Percentiles rank a stretch among this genome's conserved stretches.
phyloP scores from a whole-genome alignment of 2,113 vertebrate genomes.

The Corydoras maculifer region DNA sequence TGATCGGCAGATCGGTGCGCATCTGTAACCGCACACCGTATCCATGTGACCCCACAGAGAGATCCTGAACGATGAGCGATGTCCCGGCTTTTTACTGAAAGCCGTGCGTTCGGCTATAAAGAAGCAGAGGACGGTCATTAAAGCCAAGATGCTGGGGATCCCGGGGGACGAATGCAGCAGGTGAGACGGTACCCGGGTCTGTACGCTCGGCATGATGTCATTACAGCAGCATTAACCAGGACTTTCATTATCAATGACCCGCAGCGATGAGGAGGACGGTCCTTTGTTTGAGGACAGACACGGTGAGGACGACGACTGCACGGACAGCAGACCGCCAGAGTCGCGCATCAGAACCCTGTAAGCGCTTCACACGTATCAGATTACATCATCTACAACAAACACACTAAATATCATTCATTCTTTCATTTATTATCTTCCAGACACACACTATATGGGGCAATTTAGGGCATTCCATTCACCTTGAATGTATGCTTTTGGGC shows the following conservation, averaged over 20 bases:
- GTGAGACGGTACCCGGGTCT: conserved; percentile 49
- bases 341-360: conserved; percentile 87
- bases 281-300: conserved; percentile 58
- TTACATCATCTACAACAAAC: neutral
- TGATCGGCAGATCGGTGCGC: too few relatives aligned
- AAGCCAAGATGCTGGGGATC: conserved; percentile 92
- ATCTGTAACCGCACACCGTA: too few relatives aligned
- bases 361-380: too few relatives aligned
- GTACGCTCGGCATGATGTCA: neutral
- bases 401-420: neutral
- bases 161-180: conserved; percentile 72
- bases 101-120: conserved; percentile 79
- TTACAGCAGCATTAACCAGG: neutral
- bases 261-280: conserved; percentile 77
- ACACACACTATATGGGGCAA: too few relatives aligned
- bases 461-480: too few relatives aligned
- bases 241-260: neutral
- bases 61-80: conserved; percentile 78
- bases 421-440: neutral
- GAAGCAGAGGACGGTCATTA: conserved; percentile 82
- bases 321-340: conserved; percentile 64
- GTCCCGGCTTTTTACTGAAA: conserved; percentile 78
- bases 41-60: conserved; percentile 66
- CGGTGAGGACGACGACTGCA: conserved; percentile 46
- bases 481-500: too few relatives aligned